Evolutionary conservation across 2,797 vertebrate genomes (phyloP).

Genomic region (Margarornis squamiger): DNA sequence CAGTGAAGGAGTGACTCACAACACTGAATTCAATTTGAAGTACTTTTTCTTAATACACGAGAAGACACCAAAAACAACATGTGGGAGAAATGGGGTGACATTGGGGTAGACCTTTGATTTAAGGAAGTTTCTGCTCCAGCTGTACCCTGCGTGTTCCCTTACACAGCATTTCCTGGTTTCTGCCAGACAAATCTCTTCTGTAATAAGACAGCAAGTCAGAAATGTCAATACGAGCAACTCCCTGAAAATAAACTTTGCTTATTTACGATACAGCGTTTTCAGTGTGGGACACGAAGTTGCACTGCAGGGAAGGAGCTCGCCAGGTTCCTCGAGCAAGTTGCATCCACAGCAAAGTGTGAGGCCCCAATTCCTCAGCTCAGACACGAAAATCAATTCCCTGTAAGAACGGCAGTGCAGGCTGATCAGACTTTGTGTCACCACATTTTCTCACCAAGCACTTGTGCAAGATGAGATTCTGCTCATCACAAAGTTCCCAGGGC

Average conservation of each 20-base stretch:
- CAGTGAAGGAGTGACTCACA: background rate
- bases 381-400: background rate
- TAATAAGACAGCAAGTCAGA: background rate
- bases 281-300: background rate
- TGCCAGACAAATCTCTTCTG: background rate
- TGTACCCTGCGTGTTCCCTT: background rate
- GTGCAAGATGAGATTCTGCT: background rate
- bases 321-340: fast-evolving
- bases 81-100: background rate
- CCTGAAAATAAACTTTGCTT: slow-evolving; percentile 23
- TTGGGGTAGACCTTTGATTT: background rate
- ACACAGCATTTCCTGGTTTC: background rate
- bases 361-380: fast-evolving
- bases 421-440: background rate
- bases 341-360: fast-evolving
- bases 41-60: background rate
- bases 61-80: background rate
- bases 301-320: fast-evolving
- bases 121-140: background rate
- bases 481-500: background rate
- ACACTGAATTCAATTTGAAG: background rate
- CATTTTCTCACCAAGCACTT: background rate
- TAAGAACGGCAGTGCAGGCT: fast-evolving
- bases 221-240: slow-evolving; percentile 21
- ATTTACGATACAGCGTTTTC: background rate